Conservation (phyloP, 2,113 vertebrate genomes). For the Oncorhynchus clarkii region DNA sequence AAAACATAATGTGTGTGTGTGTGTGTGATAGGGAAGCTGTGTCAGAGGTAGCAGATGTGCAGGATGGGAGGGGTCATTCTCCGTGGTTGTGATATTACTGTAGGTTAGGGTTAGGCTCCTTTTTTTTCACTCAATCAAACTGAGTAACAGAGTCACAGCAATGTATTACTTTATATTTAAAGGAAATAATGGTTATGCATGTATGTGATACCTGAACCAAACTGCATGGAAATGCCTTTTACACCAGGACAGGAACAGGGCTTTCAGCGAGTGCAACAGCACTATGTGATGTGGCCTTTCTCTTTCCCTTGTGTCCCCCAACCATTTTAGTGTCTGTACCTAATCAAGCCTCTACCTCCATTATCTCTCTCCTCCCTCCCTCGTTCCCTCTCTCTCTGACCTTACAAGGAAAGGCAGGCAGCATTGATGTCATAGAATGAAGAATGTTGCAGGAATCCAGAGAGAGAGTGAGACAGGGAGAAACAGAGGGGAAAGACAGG, state of each 20-base stretch:
- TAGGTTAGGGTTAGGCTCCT: background rate
- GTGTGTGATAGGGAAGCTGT: conserved; percentile 7
- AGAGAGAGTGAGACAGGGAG: conserved; percentile 37
- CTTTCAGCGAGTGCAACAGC: too few relatives aligned
- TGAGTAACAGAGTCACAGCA: background rate
- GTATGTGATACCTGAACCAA: too few relatives aligned
- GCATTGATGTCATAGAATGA: conserved; percentile 78
- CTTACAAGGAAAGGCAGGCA: conserved; percentile 81
- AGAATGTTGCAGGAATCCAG: conserved; percentile 76
- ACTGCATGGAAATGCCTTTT: too few relatives aligned
- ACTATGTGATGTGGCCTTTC: background rate
- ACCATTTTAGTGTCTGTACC: conserved; percentile 63
- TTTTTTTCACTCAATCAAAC: background rate
- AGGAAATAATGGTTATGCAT: too few relatives aligned
- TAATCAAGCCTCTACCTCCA: conserved; percentile 69
- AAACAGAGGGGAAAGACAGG: conserved; percentile 25
- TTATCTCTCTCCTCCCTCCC: conserved; percentile 61
- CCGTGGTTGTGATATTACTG: conserved; percentile 6
- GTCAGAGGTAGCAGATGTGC: conserved; percentile 31
- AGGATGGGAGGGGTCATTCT: conserved; percentile 58
- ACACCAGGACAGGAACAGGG: too few relatives aligned
- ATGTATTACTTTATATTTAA: too few relatives aligned
- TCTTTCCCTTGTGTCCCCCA: conserved; percentile 35
- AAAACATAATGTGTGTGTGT: background rate
- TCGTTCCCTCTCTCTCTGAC: conserved; percentile 69